Evolutionary conservation across 2,888 invertebrate genomes (phyloP).

Genomic region (Achlya flavicornis): DNA sequence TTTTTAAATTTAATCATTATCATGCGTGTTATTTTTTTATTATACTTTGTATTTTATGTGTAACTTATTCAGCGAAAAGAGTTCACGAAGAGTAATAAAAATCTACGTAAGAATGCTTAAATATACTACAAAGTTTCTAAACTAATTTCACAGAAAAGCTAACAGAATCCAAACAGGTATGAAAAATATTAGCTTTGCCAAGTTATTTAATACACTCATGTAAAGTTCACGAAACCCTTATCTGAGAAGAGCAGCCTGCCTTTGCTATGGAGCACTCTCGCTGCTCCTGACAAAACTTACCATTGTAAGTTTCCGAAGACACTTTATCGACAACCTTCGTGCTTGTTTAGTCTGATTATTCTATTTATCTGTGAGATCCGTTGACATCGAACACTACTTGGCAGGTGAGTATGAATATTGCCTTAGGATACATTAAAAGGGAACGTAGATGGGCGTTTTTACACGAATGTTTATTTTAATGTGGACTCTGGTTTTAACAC

Average conservation of each 20-base stretch:
- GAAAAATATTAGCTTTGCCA: background rate
- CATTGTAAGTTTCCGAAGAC: conserved; percentile 21
- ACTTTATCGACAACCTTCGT: conserved; percentile 28
- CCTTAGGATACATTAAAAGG: conserved; percentile 48
- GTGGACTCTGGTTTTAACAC: too few species aligned
- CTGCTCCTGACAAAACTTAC: conserved; percentile 15
- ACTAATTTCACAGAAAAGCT: background rate
- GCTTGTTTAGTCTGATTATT: conserved; percentile 56
- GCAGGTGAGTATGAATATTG: conserved; percentile 55
- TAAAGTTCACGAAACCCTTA: background rate
- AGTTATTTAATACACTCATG: background rate
- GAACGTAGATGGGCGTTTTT: conserved; percentile 22
- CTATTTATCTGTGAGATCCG: conserved; percentile 54
- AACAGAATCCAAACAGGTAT: background rate
- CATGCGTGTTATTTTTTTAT: too few species aligned
- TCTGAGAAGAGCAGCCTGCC: background rate
- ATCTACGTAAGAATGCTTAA: too few species aligned
- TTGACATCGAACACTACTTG: conserved; percentile 62
- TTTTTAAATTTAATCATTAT: too few species aligned
- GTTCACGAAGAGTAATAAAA: too few species aligned
- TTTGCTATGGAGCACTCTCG: background rate
- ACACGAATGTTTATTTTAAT: background rate
- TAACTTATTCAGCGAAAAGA: too few species aligned
- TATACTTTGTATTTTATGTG: too few species aligned
- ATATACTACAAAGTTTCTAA: background rate